Conservation (phyloP, 2,113 vertebrate species). For the Campylomormyrus numenius region DNA sequence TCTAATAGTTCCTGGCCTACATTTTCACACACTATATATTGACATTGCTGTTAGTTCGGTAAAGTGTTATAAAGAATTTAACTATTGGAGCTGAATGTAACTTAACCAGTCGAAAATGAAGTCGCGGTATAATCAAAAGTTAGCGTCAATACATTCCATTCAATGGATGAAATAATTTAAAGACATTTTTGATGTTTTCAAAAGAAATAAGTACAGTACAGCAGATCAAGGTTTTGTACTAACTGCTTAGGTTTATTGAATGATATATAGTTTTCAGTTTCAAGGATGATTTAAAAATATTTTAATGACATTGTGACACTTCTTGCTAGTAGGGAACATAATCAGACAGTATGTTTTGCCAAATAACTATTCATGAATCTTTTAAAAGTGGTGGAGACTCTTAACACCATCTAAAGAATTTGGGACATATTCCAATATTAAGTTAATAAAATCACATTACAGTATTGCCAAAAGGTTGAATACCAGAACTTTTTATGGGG, state of each 20-base stretch:
- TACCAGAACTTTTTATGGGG: not conserved
- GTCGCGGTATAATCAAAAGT: not conserved
- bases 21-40: constrained; percentile 65
- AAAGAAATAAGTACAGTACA: not conserved
- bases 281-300: not conserved
- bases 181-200: not conserved
- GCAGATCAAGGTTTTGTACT: not conserved
- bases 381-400: not conserved
- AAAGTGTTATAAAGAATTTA: constrained; percentile 49
- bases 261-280: not conserved
- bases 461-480: not conserved
- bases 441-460: not conserved
- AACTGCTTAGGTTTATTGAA: not conserved
- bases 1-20: constrained; percentile 60
- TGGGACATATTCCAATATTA: not conserved
- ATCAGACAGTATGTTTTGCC: not conserved
- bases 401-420: not conserved
- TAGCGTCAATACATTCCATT: not conserved
- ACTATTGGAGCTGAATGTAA: constrained; percentile 36
- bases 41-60: constrained; percentile 59
- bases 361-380: not conserved
- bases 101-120: constrained; percentile 32
- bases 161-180: not conserved
- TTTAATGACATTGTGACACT: not conserved
- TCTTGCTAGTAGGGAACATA: not conserved